Evolutionary conservation across 1,140 invertebrate genomes (phyloP), one percentile per base, ranked within the genome.

Genomic region (Zaprionus gabonicus): DNA sequence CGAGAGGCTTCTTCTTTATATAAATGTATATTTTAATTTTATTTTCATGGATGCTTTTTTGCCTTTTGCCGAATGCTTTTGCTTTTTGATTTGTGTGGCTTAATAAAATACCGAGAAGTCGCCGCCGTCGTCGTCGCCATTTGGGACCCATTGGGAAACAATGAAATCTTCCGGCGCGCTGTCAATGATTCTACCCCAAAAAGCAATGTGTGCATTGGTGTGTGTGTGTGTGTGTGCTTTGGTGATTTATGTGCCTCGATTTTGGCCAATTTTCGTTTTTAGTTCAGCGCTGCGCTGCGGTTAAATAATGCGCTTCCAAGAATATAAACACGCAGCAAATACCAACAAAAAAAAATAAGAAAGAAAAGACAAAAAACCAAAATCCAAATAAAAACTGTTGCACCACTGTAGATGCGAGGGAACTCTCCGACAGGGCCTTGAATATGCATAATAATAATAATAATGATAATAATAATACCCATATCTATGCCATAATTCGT

Each of bases 201-300:
- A 80, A 76, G 57, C 36, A 38, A 56, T 71, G 58, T 36, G 23
- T 64, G 36, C 44, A n/a, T 60, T 31, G 31, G 31, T 65, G 44
- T 72, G 69, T 51, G 36, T 41, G 64, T 69, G 53, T 34, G 46
- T 59, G 31, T 62, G 70, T 67, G 38, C 55, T 65, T 38, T 36
- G 31, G 85, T 88, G 85, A 90, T 90, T 90, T 90, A 90, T 90
- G 79, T 80, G 79, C 66, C 76, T 90, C 86, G 85, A 77, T 90
- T 86, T 90, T 90, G 81, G 85, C 85, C 85, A 90, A 90, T 90
- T 90, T 90, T 90, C 83, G 83, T 87, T 87, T 87, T 87, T 88
- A 87, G 83, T 83, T 76, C 85, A 90, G 78, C 72, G 79, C 38
- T 41, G 13, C 64, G 80, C 63, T 78, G 76, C 57, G 76, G 66